Conservation (phyloP, 53 echinoderm and acorn worm genomes). For the Mesocentrotus franciscanus region DNA sequence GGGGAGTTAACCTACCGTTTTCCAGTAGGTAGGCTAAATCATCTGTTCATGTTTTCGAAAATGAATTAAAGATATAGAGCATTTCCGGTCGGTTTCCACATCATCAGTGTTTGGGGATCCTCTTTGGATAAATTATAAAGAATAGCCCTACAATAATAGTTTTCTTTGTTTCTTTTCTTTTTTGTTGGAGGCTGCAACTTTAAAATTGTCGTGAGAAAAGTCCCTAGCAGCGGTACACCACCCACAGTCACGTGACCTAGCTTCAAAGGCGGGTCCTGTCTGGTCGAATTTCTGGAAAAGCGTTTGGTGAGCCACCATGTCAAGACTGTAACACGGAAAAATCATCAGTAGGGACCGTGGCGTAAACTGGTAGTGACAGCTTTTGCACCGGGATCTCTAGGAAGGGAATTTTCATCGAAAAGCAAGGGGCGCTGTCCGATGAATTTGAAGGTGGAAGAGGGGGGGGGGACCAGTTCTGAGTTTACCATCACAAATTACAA, state of each 20-base stretch:
- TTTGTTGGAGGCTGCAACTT: neutral
- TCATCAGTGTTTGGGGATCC: neutral
- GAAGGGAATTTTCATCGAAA: neutral
- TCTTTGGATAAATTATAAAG: neutral
- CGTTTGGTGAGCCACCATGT: conserved; percentile 39
- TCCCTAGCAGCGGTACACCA: neutral
- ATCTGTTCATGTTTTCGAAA: neutral
- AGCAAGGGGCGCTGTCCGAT: neutral
- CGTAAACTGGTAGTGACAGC: conserved; percentile 54
- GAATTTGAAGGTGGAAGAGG: neutral
- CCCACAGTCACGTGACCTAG: conserved; percentile 7
- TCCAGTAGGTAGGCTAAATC: neutral
- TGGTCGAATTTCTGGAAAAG: conserved; percentile 26
- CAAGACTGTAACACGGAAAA: conserved; percentile 31
- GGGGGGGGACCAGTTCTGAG: neutral
- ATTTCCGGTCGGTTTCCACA: neutral
- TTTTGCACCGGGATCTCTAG: neutral
- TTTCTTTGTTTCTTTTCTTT: neutral
- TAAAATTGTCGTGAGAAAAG: conserved; percentile 19
- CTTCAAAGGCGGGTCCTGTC: conserved; percentile 56
- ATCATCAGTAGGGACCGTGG: conserved; percentile 6
- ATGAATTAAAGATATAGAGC: neutral
- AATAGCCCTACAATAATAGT: neutral
- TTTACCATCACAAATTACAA: neutral
- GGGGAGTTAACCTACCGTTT: neutral